Percentiles rank a stretch among this genome's conserved stretches.
Evolutionary conservation across 2,888 invertebrate genomes (phyloP).

Genomic region (Thera britannica): DNA sequence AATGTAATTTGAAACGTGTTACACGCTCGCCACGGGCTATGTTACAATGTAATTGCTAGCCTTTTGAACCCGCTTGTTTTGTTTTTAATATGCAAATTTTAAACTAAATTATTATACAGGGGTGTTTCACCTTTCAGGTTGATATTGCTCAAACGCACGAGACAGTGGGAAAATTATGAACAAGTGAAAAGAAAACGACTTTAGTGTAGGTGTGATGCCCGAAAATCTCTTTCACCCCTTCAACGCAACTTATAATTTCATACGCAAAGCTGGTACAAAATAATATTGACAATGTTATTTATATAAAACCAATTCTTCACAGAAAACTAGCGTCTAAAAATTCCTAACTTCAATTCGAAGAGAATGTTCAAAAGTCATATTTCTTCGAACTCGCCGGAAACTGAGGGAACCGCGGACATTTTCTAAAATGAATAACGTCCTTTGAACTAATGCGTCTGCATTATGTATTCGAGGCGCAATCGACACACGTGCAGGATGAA

Average conservation of each 20-base stretch:
- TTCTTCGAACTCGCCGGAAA: slow-evolving; percentile 44
- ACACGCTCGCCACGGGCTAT: slow-evolving; percentile 39
- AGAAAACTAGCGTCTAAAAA: slow-evolving; percentile 35
- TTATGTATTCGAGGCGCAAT: slow-evolving; percentile 58
- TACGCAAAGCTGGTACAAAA: too few relatives aligned
- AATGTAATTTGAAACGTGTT: slow-evolving; percentile 59
- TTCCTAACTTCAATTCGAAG: slow-evolving; percentile 34
- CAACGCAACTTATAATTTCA: too few relatives aligned
- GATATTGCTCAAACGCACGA: slow-evolving; percentile 29
- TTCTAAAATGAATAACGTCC: slow-evolving; percentile 59
- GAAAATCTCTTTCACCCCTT: too few relatives aligned
- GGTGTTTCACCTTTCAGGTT: slow-evolving; percentile 24
- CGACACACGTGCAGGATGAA: slow-evolving; percentile 54
- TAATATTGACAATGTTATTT: too few relatives aligned
- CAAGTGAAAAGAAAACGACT: slow-evolving; percentile 17
- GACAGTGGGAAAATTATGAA: slow-evolving; percentile 31
- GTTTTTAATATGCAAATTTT: slow-evolving; percentile 36
- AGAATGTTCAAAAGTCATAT: slow-evolving; percentile 42
- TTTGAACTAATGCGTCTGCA: slow-evolving; percentile 58
- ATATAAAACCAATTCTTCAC: slow-evolving; percentile 19
- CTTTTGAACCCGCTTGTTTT: slow-evolving; percentile 24
- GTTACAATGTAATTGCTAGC: slow-evolving; percentile 26
- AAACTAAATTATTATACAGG: slow-evolving; percentile 27
- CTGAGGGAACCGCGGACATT: slow-evolving; percentile 43
- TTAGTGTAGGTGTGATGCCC: not conserved